Evolutionary conservation across 2,888 invertebrate species (phyloP).

Genomic region (Calephelis perditalis): DNA sequence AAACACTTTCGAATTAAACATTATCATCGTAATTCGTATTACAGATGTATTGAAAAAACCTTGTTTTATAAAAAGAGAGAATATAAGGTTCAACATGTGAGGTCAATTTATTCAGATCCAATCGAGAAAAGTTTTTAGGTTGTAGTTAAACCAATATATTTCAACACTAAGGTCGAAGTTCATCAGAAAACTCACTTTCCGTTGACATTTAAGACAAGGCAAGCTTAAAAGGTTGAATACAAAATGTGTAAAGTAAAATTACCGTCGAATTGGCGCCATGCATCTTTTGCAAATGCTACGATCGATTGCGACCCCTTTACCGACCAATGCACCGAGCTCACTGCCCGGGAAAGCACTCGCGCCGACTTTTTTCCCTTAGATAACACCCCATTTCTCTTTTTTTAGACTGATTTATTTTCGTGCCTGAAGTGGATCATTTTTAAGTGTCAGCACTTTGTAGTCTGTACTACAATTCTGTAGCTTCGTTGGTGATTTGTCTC

Average conservation of each 20-base stretch:
- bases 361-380: conserved; percentile 34
- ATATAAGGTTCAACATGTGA: too few relatives aligned
- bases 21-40: too few relatives aligned
- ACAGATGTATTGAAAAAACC: too few relatives aligned
- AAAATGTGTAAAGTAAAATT: conserved; percentile 30
- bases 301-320: conserved; percentile 73
- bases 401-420: conserved; percentile 8
- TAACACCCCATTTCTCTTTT: conserved; percentile 37
- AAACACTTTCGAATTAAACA: too few relatives aligned
- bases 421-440: conserved; percentile 2
- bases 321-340: conserved; percentile 69
- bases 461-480: too few relatives aligned
- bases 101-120: too few relatives aligned
- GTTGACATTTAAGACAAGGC: conserved; percentile 1
- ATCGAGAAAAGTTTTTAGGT: too few relatives aligned
- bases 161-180: not conserved
- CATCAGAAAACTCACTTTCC: conserved; percentile 1
- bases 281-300: conserved; percentile 39
- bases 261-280: conserved; percentile 39
- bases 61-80: too few relatives aligned
- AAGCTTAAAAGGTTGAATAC: conserved; percentile 5
- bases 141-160: too few relatives aligned
- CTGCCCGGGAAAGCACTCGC: conserved; percentile 55
- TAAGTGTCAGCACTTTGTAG: not conserved
- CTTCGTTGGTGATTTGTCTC: too few relatives aligned